A percentile compares a stretch with the other conserved stretches of the same genome.
Evolutionary conservation across 2,797 vertebrate species (phyloP).

Genomic region (Sebastes vulpes): DNA sequence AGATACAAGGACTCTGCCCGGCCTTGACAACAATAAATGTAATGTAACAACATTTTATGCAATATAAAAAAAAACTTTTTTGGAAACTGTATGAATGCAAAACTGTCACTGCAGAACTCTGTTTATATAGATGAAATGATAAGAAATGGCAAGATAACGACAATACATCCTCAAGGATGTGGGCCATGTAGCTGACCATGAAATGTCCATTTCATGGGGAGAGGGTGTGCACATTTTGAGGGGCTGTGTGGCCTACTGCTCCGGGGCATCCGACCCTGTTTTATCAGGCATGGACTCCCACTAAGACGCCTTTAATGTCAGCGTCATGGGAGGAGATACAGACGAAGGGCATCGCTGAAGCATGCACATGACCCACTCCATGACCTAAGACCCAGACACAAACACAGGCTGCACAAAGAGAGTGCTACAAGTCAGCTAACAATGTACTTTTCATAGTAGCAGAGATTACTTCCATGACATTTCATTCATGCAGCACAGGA

Average conservation of each 20-base stretch:
- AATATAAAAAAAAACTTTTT: constrained; percentile 9
- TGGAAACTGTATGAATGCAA: background rate
- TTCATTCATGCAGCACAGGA: constrained; percentile 2
- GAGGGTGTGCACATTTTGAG: constrained; percentile 32
- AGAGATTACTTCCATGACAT: constrained; percentile 1
- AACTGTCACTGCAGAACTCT: background rate
- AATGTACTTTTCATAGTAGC: background rate
- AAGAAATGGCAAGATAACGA: background rate
- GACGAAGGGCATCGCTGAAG: constrained; percentile 38
- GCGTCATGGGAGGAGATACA: constrained; percentile 33
- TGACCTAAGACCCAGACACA: constrained; percentile 36
- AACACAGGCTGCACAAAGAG: background rate
- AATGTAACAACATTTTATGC: background rate
- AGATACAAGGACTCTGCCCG: background rate
- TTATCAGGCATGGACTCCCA: constrained; percentile 51
- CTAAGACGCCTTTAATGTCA: constrained; percentile 52
- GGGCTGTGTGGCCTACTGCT: constrained; percentile 71
- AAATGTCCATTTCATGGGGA: constrained; percentile 55
- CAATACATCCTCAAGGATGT: constrained; percentile 3
- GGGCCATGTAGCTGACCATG: constrained; percentile 48
- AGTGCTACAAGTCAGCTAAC: background rate
- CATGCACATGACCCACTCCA: constrained; percentile 15
- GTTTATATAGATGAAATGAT: background rate
- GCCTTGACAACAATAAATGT: background rate
- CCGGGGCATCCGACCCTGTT: constrained; percentile 55